Evolutionary conservation across 1,140 invertebrate genomes (phyloP).

Genomic region (Drosophila sulfurigaster): DNA sequence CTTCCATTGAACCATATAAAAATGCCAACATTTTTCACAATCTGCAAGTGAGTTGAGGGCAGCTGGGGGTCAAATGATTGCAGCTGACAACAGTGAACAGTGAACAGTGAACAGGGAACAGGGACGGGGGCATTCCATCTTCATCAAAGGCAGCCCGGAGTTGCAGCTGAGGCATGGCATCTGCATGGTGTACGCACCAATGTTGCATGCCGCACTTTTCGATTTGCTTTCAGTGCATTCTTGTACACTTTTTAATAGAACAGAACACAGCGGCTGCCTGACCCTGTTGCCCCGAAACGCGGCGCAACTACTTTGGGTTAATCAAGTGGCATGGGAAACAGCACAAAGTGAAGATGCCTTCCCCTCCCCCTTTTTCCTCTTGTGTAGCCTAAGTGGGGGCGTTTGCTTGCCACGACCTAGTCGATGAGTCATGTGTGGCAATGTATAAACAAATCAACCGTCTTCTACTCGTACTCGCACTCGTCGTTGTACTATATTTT

Average conservation of each 20-base stretch:
- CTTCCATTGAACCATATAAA: slow-evolving; percentile 32
- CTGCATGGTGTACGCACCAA: slow-evolving; percentile 50
- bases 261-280: slow-evolving; percentile 20
- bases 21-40: slow-evolving; percentile 66
- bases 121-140: slow-evolving; percentile 60
- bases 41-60: slow-evolving; percentile 56
- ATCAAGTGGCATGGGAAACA: slow-evolving; percentile 80
- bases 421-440: slow-evolving; percentile 63
- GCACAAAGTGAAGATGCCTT: slow-evolving; percentile 20
- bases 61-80: slow-evolving; percentile 72
- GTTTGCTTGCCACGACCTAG: slow-evolving; percentile 48
- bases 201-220: slow-evolving; percentile 61
- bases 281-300: slow-evolving; percentile 26
- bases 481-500: too few species aligned
- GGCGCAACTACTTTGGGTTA: slow-evolving; percentile 46
- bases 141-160: slow-evolving; percentile 67
- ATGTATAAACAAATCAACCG: slow-evolving; percentile 68
- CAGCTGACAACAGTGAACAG: slow-evolving; percentile 49
- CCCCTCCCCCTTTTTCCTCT: too few species aligned
- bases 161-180: slow-evolving; percentile 54
- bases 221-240: slow-evolving; percentile 49
- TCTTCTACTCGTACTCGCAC: background rate
- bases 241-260: slow-evolving; percentile 45
- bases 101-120: background rate
- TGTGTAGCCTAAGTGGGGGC: slow-evolving; percentile 33